phyloP scores from a whole-genome alignment of 2,888 invertebrate genomes.

The Polymixis lichenea region DNA sequence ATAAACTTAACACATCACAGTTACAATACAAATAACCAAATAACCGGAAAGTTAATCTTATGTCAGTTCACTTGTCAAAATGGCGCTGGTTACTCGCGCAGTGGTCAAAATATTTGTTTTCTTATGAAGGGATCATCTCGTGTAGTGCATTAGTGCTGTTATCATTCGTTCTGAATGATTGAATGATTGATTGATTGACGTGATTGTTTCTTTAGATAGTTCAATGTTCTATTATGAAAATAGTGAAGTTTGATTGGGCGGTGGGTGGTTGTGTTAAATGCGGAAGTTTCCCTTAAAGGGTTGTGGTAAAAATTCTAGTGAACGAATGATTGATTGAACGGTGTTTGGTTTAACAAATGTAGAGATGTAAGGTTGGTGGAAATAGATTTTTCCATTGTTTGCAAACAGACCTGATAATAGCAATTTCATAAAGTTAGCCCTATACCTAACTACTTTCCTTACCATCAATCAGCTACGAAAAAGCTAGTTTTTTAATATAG shows the following conservation, averaged over 20 bases:
- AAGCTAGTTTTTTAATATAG: too few species aligned
- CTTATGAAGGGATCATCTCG: constrained; percentile 71
- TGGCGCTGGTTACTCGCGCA: constrained; percentile 63
- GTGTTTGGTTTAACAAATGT: constrained; percentile 37
- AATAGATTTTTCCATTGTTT: constrained; percentile 42
- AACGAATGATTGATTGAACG: constrained; percentile 45
- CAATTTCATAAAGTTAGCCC: not conserved
- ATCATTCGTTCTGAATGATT: constrained; percentile 58
- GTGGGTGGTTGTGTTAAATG: constrained; percentile 37
- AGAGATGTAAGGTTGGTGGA: constrained; percentile 12
- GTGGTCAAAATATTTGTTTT: constrained; percentile 75
- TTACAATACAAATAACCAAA: constrained; percentile 59
- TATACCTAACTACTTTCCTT: too few species aligned
- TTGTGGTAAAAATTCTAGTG: constrained; percentile 22
- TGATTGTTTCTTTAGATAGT: constrained; percentile 66
- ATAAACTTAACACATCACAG: constrained; percentile 59
- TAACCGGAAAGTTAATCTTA: constrained; percentile 57
- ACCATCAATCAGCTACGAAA: too few species aligned
- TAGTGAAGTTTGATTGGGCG: constrained; percentile 48
- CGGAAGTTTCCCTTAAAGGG: constrained; percentile 44
- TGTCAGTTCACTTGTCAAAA: constrained; percentile 63
- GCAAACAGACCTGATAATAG: not conserved
- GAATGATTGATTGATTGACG: constrained; percentile 73
- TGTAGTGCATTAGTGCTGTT: constrained; percentile 71
- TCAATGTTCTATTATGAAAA: constrained; percentile 66